phyloP scores from a whole-genome alignment of 1,140 invertebrate species.

The Drosophila parvula region DNA sequence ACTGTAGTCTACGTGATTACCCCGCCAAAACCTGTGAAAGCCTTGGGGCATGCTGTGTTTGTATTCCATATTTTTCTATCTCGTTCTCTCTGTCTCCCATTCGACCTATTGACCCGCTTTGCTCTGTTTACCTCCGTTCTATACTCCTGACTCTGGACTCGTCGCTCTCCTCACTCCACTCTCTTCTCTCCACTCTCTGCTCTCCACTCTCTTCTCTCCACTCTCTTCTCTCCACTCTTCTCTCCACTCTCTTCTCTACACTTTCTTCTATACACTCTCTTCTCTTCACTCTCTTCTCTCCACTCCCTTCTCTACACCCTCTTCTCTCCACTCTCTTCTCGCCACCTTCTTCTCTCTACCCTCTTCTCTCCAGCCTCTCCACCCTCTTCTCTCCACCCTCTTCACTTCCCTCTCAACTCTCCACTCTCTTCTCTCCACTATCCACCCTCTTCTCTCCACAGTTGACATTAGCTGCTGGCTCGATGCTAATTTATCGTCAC shows the following conservation, averaged over 20 bases:
- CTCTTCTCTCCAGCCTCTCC: neutral
- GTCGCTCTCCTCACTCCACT: neutral
- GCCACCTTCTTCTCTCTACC: neutral
- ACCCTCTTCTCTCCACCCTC: neutral
- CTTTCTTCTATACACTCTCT: no score
- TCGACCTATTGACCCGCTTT: slow-evolving; percentile 71
- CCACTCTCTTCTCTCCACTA: neutral
- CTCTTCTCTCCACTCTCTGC: neutral
- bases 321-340: neutral
- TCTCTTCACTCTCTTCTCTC: neutral
- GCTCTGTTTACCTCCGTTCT: slow-evolving; percentile 42
- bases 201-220: neutral
- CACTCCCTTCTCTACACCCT: slow-evolving; percentile 2
- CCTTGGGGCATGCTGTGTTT: slow-evolving; percentile 38
- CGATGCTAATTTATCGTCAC: slow-evolving; percentile 79
- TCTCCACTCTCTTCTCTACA: no score
- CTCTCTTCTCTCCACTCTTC: neutral
- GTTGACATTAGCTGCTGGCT: slow-evolving; percentile 28
- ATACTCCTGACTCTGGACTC: neutral
- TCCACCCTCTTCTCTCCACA: neutral
- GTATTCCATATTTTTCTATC: slow-evolving; percentile 5
- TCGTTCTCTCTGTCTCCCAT: slow-evolving; percentile 5
- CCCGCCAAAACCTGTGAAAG: slow-evolving; percentile 5
- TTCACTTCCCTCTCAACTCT: neutral
- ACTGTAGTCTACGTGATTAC: slow-evolving; percentile 4